A percentile compares a stretch with the other conserved stretches of the same genome.
Conservation (phyloP, 2,888 invertebrate genomes). For the Habroteleia sp. region DNA sequence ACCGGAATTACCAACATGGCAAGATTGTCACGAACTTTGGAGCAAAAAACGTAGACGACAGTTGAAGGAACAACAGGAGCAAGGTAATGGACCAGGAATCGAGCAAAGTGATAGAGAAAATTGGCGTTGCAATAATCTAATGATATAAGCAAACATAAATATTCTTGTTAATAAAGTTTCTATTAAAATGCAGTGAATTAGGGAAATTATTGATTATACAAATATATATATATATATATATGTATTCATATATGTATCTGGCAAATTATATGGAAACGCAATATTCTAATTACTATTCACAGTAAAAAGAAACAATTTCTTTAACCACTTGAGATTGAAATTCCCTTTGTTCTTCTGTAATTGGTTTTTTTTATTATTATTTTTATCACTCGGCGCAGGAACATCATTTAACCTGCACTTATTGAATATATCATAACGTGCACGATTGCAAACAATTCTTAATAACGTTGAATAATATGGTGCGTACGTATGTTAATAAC, state of each 20-base stretch:
- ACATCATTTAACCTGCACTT: no score
- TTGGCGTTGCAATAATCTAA: slow-evolving; percentile 41
- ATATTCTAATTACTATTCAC: no score
- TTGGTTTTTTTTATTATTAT: no score
- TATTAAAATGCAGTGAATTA: slow-evolving; percentile 1
- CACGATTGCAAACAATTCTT: no score
- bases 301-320: no score
- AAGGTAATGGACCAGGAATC: slow-evolving; percentile 54
- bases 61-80: slow-evolving; percentile 88
- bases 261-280: no score
- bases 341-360: no score
- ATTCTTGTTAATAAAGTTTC: slow-evolving; percentile 20
- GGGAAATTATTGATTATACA: slow-evolving; percentile 33
- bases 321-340: no score
- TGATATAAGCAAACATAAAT: slow-evolving; percentile 8
- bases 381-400: no score
- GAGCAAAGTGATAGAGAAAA: slow-evolving; percentile 25
- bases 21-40: slow-evolving; percentile 99
- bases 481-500: no score
- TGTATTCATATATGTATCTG: slow-evolving; percentile 34
- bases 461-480: no score
- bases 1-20: slow-evolving; percentile 94
- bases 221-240: slow-evolving; percentile 39
- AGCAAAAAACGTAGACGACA: slow-evolving; percentile 96
- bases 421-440: no score